These are phyloP conservation scores for Plotosus lineatus DNA, from an alignment of 2,113 vertebrate genomes.

Conservation along the genomic window DNA sequence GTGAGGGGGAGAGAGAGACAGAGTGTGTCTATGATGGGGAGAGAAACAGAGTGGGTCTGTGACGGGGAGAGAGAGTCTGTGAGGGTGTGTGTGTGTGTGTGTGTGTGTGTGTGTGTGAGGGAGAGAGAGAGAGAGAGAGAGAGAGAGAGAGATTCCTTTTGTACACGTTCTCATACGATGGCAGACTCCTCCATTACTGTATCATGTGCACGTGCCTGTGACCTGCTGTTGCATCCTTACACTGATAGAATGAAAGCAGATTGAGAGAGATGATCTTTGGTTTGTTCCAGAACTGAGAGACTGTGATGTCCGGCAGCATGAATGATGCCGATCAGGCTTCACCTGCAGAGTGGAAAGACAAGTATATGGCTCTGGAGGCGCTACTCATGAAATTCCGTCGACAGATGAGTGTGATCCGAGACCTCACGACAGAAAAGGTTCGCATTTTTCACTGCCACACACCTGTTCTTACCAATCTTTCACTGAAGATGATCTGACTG, in stretches of 20 bases:
- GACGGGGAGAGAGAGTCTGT: no score
- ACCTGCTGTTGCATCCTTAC: background rate
- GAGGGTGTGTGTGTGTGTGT: no score
- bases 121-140: no score
- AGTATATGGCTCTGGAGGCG: conserved; percentile 88
- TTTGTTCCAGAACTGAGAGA: background rate
- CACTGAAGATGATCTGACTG: background rate
- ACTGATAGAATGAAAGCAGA: no score
- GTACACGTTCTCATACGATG: no score
- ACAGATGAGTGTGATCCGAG: conserved; percentile 94
- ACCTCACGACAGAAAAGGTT: conserved; percentile 95
- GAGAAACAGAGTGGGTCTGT: no score
- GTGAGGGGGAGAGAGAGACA: no score
- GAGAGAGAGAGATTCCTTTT: no score
- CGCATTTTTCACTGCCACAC: conserved; percentile 26
- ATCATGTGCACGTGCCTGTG: background rate
- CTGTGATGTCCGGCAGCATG: conserved; percentile 67
- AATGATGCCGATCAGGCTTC: conserved; percentile 82
- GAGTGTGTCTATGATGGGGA: no score
- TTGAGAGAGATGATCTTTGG: no score
- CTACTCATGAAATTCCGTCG: conserved; percentile 93
- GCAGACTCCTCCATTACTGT: no score
- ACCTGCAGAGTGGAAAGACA: conserved; percentile 90
- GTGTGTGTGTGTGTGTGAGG: no score
- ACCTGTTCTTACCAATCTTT: background rate